Evolutionary conservation across 2,797 vertebrate genomes (phyloP).

Genomic region (Clarias fuscus): DNA sequence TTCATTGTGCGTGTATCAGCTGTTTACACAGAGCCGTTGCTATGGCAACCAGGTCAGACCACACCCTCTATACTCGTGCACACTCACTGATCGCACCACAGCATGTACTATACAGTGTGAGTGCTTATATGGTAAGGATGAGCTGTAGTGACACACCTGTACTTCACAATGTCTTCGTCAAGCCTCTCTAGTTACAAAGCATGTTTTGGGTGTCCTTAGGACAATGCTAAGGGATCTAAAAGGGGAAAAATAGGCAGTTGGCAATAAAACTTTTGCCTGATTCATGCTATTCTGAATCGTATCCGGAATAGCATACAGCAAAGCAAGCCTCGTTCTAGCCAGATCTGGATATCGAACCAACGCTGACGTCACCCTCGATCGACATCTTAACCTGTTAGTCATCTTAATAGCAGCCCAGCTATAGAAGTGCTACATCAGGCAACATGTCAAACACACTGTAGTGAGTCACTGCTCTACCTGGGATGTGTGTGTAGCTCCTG

Average conservation of each 20-base stretch:
- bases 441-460: slow-evolving; percentile 21
- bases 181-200: neutral
- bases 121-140: no score
- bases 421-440: slow-evolving; percentile 3
- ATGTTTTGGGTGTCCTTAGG: neutral
- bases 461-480: slow-evolving; percentile 37
- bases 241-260: neutral
- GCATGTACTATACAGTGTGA: no score
- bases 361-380: neutral
- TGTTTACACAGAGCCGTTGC: no score
- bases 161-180: no score
- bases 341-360: slow-evolving; percentile 4
- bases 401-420: slow-evolving; percentile 14
- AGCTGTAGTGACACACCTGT: no score
- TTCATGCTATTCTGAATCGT: neutral
- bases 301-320: neutral
- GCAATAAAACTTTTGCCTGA: neutral
- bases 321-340: neutral
- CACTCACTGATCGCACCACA: no score
- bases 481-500: slow-evolving; percentile 20
- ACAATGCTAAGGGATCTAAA: neutral
- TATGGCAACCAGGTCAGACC: no score
- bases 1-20: no score
- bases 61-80: no score
- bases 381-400: slow-evolving; percentile 22